Evolutionary conservation across 2,113 vertebrate species (phyloP), one percentile per base, ranked within the genome.

Genomic region (Silurus meridionalis): DNA sequence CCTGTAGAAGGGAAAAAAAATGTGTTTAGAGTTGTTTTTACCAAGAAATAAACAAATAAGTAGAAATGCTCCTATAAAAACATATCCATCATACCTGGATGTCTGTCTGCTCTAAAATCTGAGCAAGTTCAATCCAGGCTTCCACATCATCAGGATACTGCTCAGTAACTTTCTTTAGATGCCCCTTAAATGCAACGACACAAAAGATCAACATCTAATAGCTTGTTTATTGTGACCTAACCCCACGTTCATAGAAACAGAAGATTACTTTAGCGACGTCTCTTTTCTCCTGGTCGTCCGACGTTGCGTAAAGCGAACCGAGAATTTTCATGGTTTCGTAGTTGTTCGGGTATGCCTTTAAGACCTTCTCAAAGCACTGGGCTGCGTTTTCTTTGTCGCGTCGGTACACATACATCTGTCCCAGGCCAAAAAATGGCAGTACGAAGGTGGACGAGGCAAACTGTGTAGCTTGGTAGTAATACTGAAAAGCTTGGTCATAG

Each of bases 261-360:
- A 21, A 55, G 25, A 92, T 23, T 92, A 99, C 98, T 95, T 99
- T 99, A 0, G 98, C 98, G 83, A 97, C 97, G 89, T 99, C 98
- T 91, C 98, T 93, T 92, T 99, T 99, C 89, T 99, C 98, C 92
- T 99, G 98, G 91, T 99, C 98, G 84, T 99, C 98, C 53, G 97
- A 98, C 21, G 97, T 96, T 8, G 98, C 98, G 82, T 99, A 99
- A 17, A 99, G 97, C 15, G 98, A 99, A 6, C 98, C 98, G 82
- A 99, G 96, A 91, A 99, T 99, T 91, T 99, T 99, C 98, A 99
- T 99, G 5, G 98, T 99, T 91, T 99, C 98, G 0, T 99, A 99
- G 93, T 99, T 99, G 91, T 99, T 99, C 88, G 98, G 98, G 89
- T 99, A 99, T 63, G 98, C 97, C 93, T 99, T 99, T 88, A 99